Percentiles rank a stretch among this genome's conserved stretches.
phyloP scores from a whole-genome alignment of 2,888 invertebrate species.

The Erannis defoliaria region DNA sequence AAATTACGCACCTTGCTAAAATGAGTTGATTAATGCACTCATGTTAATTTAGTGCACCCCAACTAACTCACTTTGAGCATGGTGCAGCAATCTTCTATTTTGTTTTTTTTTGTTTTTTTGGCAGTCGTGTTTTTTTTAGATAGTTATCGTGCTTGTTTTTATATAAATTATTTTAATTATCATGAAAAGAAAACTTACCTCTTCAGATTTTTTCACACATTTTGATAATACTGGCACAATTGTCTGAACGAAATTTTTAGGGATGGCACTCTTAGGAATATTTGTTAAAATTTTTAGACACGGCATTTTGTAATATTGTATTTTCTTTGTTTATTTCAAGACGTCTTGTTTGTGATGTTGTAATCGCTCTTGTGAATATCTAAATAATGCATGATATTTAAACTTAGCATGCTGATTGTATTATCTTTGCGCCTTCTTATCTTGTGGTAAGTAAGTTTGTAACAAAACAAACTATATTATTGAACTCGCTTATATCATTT shows the following conservation, averaged over 20 bases:
- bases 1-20: too few relatives aligned
- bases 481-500: too few relatives aligned
- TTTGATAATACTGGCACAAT: slow-evolving; percentile 61
- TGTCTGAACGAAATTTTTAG: slow-evolving; percentile 63
- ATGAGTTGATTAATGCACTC: too few relatives aligned
- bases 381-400: not conserved
- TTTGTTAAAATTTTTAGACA: slow-evolving; percentile 71
- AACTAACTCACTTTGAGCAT: too few relatives aligned
- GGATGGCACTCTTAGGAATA: slow-evolving; percentile 60
- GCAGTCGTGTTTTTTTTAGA: not conserved
- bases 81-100: too few relatives aligned
- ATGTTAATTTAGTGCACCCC: too few relatives aligned
- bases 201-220: slow-evolving; percentile 55
- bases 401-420: not conserved
- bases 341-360: not conserved
- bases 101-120: too few relatives aligned
- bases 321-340: not conserved
- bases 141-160: not conserved
- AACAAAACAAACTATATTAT: not conserved
- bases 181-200: too few relatives aligned
- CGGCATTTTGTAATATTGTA: slow-evolving; percentile 60
- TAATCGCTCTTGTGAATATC: not conserved
- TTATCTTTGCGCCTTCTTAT: slow-evolving; percentile 4
- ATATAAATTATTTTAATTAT: too few relatives aligned
- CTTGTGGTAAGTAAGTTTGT: not conserved